These are phyloP conservation scores for Hydropsyche tenuis DNA, from an alignment of 1,140 invertebrate species.

Conservation along the genomic window DNA sequence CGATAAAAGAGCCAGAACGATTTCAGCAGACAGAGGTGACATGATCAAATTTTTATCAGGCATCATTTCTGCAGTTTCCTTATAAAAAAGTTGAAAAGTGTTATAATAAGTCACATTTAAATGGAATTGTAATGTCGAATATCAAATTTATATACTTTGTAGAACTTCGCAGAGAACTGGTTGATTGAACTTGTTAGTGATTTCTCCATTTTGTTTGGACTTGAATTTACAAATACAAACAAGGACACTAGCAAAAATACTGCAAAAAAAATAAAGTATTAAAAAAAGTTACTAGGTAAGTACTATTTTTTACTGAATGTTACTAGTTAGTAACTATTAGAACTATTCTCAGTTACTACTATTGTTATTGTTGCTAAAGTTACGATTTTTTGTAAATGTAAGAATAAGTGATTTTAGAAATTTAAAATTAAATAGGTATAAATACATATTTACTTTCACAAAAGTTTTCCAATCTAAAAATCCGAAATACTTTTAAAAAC, in stretches of 20 bases:
- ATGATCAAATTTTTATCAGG: constrained; percentile 62
- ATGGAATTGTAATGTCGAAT: not conserved
- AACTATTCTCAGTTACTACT: no score
- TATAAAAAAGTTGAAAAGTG: constrained; percentile 39
- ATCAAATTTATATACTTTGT: constrained; percentile 39
- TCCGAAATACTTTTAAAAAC: not conserved
- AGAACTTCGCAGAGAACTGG: constrained; percentile 44
- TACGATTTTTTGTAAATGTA: no score
- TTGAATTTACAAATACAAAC: not conserved
- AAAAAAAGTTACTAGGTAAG: no score
- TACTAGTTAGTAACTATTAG: no score
- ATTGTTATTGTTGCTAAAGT: no score
- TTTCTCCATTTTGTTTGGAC: constrained; percentile 5
- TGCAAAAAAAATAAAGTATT: constrained; percentile 28
- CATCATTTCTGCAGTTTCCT: constrained; percentile 50
- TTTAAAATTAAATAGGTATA: no score
- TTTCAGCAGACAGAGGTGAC: constrained; percentile 67
- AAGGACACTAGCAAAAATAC: constrained; percentile 14
- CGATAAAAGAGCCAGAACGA: constrained; percentile 64
- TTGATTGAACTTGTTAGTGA: constrained; percentile 36
- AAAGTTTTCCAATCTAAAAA: constrained; percentile 1
- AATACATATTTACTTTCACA: not conserved
- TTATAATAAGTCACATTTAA: not conserved
- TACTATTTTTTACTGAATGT: no score
- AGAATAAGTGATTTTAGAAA: no score